Percentiles rank a stretch among this genome's conserved stretches.
Evolutionary conservation across 2,888 invertebrate species (phyloP).

Genomic region (Allolobophora icterica): DNA sequence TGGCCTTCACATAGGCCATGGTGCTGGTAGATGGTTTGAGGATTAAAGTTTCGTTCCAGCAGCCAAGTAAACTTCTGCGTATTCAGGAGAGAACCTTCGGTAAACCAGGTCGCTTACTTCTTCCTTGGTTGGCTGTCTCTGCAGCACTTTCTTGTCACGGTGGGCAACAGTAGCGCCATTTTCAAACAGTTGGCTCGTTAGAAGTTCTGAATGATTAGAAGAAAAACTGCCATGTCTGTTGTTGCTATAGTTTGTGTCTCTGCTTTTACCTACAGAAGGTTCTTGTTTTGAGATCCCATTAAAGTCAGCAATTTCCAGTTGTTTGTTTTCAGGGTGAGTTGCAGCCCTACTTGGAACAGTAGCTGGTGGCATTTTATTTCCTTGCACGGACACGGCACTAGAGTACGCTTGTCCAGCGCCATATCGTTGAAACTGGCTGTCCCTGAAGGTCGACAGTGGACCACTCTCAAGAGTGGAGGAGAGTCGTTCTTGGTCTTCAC

Average conservation of each 20-base stretch:
- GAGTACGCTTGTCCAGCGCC: not conserved
- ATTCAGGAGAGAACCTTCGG: conserved; percentile 4
- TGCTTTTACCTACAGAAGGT: not conserved
- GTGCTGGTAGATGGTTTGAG: not conserved
- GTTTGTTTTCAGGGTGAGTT: not conserved
- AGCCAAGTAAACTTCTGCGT: not conserved
- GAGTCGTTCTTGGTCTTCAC: not conserved
- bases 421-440: conserved; percentile 8
- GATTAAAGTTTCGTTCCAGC: not conserved
- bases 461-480: not conserved
- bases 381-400: not conserved
- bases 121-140: not conserved
- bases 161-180: not conserved
- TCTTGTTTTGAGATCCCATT: not conserved
- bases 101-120: not conserved
- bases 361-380: not conserved
- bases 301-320: not conserved
- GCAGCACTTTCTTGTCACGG: not conserved
- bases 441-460: conserved; percentile 6
- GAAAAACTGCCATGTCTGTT: not conserved
- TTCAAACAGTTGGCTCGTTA: not conserved
- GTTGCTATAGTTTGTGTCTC: not conserved
- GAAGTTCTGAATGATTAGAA: not conserved
- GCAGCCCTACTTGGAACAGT: not conserved
- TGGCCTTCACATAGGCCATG: too few relatives aligned